Evolutionary conservation across 2,888 invertebrate species (phyloP), one percentile per base, ranked within the genome.

Genomic region (Alloplasta piceator): DNA sequence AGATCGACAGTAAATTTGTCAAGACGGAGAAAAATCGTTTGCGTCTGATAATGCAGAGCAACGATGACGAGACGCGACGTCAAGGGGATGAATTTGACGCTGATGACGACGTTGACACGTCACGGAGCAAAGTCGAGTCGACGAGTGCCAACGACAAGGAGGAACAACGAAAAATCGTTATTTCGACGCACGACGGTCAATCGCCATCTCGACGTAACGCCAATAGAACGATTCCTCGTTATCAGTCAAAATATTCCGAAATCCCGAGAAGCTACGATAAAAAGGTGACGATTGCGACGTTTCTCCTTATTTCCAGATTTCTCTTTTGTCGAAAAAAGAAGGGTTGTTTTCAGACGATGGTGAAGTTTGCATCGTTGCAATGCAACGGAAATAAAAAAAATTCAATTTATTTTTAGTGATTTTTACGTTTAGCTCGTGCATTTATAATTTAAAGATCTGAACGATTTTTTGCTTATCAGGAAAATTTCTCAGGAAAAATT

Each of bases 1-100:
- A 82, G 52, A 50, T 82, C 4, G 84, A 87, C 56, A 87, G 85
- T 56, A 92, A 92, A 80, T 82, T 89, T 7, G 88, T 84, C 0
- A 92, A 92, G 67, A 92, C 92, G 2, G 90, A 92, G 80, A 88
- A 86, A 78, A 92, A 92, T 83, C 89, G 89, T n/a, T 72, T 91
- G 72, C 86, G 85, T 6, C 70, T 91, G 12, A 90, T 90, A 46
- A 83, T 91, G 84, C 89, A 88, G 72, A 85, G 76, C 55, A 85
- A 83, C 14, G 76, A 82, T 0, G 68, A 82, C 56, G 70, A 82
- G 26, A 26, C 26, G 26, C 26, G 26, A 26, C 26, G 26, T 26
- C 26, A 26, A 26, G 26, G 58, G 14, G 73, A 77, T 7, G 79
- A 80, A 14, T 26, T 26, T 26, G 73, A 63, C n/a, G 58, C 26